A percentile compares a stretch with the other conserved stretches of the same genome.
Conservation (phyloP, 92 coral and sea anemone genomes). For the Parazoanthus darwini region DNA sequence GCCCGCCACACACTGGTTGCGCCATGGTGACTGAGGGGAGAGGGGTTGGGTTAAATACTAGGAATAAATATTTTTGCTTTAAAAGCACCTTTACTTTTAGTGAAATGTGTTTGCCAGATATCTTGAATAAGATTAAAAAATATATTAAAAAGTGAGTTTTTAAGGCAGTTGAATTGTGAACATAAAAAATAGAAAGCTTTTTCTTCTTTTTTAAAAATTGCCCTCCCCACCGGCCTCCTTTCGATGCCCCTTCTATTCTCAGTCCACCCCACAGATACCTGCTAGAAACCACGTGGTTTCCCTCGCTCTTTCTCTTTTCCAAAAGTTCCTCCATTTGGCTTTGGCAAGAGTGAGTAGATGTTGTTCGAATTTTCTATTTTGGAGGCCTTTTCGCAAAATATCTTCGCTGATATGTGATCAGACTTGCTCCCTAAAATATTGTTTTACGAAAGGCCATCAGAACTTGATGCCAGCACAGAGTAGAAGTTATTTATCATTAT, state of each 20-base stretch:
- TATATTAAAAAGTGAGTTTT: too few relatives aligned
- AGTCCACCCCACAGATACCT: conserved; percentile 67
- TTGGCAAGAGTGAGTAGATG: conserved; percentile 85
- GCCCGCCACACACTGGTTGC: background rate
- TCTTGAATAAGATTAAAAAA: background rate
- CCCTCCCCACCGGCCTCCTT: conserved; percentile 40
- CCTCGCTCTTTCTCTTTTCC: conserved; percentile 75
- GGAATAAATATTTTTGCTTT: too few relatives aligned
- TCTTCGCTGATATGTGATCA: background rate
- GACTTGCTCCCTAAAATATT: background rate
- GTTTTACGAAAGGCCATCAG: background rate
- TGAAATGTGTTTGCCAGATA: background rate
- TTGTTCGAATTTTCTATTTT: background rate
- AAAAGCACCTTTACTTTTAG: background rate
- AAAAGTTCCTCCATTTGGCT: conserved; percentile 91
- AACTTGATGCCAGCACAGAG: background rate
- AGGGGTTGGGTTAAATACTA: background rate
- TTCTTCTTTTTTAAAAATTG: background rate
- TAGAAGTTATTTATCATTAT: background rate
- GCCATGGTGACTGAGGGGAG: background rate
- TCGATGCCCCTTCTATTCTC: conserved; percentile 31
- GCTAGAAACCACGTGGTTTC: conserved; percentile 77
- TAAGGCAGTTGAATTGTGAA: background rate
- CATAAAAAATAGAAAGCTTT: background rate
- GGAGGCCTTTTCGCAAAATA: background rate